Evolutionary conservation across 2,113 vertebrate genomes (phyloP).

Genomic region (Ceyx margarethae): DNA sequence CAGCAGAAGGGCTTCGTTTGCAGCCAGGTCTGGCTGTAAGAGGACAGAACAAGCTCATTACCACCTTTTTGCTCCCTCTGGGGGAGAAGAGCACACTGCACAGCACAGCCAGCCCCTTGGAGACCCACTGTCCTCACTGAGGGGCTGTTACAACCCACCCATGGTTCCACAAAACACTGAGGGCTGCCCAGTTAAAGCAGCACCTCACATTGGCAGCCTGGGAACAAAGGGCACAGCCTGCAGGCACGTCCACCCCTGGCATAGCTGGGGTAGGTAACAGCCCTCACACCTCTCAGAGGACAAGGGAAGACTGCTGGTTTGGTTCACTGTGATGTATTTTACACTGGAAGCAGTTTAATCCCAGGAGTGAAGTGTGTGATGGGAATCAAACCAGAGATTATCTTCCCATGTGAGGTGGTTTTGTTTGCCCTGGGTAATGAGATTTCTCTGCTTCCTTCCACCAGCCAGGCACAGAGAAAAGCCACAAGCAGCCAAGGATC

Average conservation of each 20-base stretch:
- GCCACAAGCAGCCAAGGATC: rapidly evolving
- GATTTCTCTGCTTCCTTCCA: not conserved
- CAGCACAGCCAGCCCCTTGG: rapidly evolving
- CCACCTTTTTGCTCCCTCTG: rapidly evolving
- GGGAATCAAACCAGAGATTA: not conserved
- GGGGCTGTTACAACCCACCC: not conserved
- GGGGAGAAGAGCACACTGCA: not conserved
- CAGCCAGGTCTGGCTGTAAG: constrained; percentile 89
- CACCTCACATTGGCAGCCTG: not conserved
- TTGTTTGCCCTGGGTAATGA: not conserved
- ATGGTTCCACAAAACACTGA: rapidly evolving
- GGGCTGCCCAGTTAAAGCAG: not conserved
- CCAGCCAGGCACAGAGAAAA: not conserved
- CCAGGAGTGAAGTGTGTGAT: rapidly evolving
- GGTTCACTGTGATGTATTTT: not conserved
- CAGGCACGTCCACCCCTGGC: not conserved
- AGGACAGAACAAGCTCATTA: not conserved
- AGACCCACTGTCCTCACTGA: not conserved
- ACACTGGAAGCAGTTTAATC: not conserved
- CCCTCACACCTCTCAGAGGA: no score
- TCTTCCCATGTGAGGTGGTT: not conserved
- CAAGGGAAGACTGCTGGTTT: not conserved
- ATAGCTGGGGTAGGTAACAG: not conserved
- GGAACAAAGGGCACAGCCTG: not conserved
- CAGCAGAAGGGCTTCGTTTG: constrained; percentile 90